Base-by-base conservation (phyloP, 2,113 vertebrate genomes). In the Trogon melanurus region DNA sequence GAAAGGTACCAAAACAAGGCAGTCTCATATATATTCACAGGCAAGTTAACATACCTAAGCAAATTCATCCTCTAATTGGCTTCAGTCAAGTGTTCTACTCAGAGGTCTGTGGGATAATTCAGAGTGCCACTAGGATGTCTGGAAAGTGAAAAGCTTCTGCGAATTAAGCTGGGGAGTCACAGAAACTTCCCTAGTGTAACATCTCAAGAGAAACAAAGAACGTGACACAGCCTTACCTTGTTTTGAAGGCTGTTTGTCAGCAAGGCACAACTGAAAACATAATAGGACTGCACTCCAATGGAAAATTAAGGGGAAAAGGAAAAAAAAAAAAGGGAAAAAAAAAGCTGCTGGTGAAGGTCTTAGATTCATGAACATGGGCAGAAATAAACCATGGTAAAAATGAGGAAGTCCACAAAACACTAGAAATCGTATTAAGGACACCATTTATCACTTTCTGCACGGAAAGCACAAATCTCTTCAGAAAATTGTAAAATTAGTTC, bases 401-500 rank as follows among this genome's bases (percentile, higher is more conserved):
- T 73, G 8, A 89, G 44, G 64, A 76, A 79, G 66, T 71, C 38
- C 54, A 69, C 81, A 50, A 61, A 85, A n/a, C 41, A 66, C 30
- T 91, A 48, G 34, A 85, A 92, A 91, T 81, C 50, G 17, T 79
- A 79, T 89, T 84, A 88, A 93, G 60, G 62, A 75, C 18, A 27
- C 6, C 19, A 76, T 91, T 94, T 92, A 93, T 79, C 70, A 51
- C 62, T 36, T 81, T 89, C 76, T 84, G n/a, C 60, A 54, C 41
- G 58, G 92, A 80, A 38, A 70, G 73, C 87, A 84, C 69, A 86
- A 85, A 81, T 95, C 79, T 65, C 51, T 67, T 79, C 75, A 76
- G 93, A 65, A 92, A 96, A 89, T 47, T 90, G 76, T 69, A 91
- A 95, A 95, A 93, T 88, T 44, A 93, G 47, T 36, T 89, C 91